Percentiles rank a stretch among this genome's conserved stretches.
Conservation (phyloP, 2,888 invertebrate genomes). For the Orthosia gothica region DNA sequence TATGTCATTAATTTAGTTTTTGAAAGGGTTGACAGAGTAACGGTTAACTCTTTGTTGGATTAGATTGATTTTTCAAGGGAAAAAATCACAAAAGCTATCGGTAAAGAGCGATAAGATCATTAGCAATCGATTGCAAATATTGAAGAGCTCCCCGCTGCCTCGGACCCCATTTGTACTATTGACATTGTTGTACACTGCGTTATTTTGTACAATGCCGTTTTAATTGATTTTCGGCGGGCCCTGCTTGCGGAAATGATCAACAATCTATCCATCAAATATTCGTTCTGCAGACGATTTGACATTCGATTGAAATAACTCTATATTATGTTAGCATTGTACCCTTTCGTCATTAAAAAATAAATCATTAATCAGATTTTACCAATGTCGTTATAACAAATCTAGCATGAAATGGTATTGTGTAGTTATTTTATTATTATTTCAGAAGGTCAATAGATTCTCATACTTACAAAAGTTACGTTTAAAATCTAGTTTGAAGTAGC, state of each 20-base stretch:
- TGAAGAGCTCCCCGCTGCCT: conserved; percentile 80
- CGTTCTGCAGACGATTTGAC: conserved; percentile 80
- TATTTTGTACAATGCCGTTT: conserved; percentile 82
- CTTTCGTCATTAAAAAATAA: conserved; percentile 60
- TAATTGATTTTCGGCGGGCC: conserved; percentile 85
- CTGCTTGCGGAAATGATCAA: conserved; percentile 80
- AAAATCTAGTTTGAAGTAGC: background rate
- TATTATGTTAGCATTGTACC: conserved; percentile 68
- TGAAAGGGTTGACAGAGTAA: conserved; percentile 60
- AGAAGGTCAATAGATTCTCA: background rate
- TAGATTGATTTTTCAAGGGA: conserved; percentile 75
- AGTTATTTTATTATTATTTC: conserved; percentile 31
- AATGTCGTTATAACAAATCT: conserved; percentile 61
- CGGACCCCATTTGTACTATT: conserved; percentile 72
- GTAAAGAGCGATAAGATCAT: conserved; percentile 85
- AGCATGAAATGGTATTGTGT: conserved; percentile 67
- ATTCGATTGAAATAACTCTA: conserved; percentile 68
- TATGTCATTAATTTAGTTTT: conserved; percentile 33
- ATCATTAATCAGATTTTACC: conserved; percentile 78
- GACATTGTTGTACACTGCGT: conserved; percentile 77
- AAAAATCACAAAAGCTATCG: conserved; percentile 67
- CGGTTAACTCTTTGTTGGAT: conserved; percentile 83
- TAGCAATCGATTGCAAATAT: conserved; percentile 82
- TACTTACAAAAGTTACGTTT: background rate
- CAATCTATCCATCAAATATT: conserved; percentile 87